phyloP scores from a whole-genome alignment of 2,888 invertebrate genomes.

The Mythimna loreyi region DNA sequence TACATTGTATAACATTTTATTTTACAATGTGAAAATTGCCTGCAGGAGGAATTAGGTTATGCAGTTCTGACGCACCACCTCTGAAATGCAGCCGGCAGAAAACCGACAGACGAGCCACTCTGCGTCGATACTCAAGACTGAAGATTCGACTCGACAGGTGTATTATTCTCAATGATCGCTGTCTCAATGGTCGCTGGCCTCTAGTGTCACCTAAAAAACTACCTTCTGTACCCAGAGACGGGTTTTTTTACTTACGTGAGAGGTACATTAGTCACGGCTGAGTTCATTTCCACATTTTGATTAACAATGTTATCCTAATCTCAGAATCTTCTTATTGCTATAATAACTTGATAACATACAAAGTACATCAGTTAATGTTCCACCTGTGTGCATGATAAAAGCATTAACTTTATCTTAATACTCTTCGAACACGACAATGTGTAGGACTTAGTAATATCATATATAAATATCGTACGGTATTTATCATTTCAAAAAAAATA shows the following conservation, averaged over 20 bases:
- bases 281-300: neutral
- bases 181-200: too few species aligned
- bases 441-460: constrained; percentile 14
- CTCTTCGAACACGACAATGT: constrained; percentile 23
- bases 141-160: too few species aligned
- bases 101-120: too few species aligned
- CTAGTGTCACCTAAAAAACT: too few species aligned
- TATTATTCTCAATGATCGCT: too few species aligned
- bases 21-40: neutral
- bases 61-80: too few species aligned
- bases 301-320: neutral
- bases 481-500: constrained; percentile 3
- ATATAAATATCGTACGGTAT: neutral
- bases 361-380: constrained; percentile 1
- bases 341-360: constrained; percentile 1
- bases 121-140: too few species aligned
- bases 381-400: constrained; percentile 20
- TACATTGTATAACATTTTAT: neutral
- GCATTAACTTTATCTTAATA: constrained; percentile 25
- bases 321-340: constrained; percentile 9
- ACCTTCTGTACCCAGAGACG: too few species aligned
- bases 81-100: too few species aligned
- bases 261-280: neutral
- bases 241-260: neutral
- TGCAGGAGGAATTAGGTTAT: too few species aligned